Conservation (phyloP, 1,140 invertebrate genomes). For the Phenacoccus solenopsis region DNA sequence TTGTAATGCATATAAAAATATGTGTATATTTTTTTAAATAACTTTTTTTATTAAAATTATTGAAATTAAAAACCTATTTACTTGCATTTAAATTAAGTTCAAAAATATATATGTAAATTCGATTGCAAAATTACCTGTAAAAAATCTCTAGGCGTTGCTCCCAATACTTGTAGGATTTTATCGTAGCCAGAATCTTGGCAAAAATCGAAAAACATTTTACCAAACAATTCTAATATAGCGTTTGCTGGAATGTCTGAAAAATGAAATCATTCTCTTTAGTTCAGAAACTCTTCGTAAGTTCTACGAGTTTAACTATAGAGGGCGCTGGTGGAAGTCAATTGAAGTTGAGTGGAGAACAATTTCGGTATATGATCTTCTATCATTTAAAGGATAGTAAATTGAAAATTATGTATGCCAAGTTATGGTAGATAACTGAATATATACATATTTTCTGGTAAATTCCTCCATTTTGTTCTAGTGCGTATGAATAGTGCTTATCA, state of each 20-base stretch:
- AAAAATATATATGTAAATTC: too few species aligned
- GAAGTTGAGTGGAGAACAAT: background rate
- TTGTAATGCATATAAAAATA: background rate
- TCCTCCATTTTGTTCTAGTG: too few species aligned
- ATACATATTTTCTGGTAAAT: too few species aligned
- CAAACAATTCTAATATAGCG: constrained; percentile 82
- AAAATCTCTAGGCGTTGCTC: constrained; percentile 83
- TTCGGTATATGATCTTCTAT: too few species aligned
- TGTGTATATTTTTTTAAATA: background rate
- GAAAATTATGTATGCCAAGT: too few species aligned
- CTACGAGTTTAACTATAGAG: background rate
- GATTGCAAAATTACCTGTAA: constrained; percentile 78
- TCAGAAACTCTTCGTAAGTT: too few species aligned
- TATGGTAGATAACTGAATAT: too few species aligned
- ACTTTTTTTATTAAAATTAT: background rate
- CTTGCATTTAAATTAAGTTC: too few species aligned
- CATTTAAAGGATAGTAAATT: too few species aligned
- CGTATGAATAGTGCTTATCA: too few species aligned
- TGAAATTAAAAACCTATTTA: too few species aligned
- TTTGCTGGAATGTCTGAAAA: constrained; percentile 74
- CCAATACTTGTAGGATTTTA: constrained; percentile 80
- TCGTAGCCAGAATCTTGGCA: constrained; percentile 90
- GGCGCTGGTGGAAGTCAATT: background rate
- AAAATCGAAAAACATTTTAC: constrained; percentile 87
- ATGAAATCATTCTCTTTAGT: constrained; percentile 11